Evolutionary conservation across 2,797 vertebrate genomes (phyloP), one percentile per base, ranked within the genome.

Genomic region (Coilia nasus): DNA sequence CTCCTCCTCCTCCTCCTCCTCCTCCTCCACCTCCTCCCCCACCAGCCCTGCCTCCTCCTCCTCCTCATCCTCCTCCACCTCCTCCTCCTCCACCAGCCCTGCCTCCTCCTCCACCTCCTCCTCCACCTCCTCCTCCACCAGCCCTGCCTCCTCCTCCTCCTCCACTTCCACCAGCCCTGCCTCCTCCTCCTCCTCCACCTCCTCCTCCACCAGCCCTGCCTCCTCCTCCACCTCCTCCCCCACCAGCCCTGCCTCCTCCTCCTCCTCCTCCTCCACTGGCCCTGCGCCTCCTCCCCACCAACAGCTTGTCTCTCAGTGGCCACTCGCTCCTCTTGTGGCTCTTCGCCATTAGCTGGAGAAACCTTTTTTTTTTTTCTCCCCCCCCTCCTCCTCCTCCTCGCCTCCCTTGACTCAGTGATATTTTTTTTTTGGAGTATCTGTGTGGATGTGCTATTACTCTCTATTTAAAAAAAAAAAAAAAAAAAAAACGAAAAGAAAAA

Each of bases 401-500:
- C 89, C 71, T 78, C 89, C 92, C 92, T 93, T 91, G 94, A 96
- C 96, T 96, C 95, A 94, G 92, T 95, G 95, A 96, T 94, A n/a
- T n/a, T n/a, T 95, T 94, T 54, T 78, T 78, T 94, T 93, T 93
- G 92, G 92, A 95, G 94, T 95, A 95, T 95, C 93, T 90, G 90
- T 95, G 94, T 96, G 95, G 96, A 96, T 96, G 94, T 96, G 95
- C 94, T 94, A 94, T 94, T 92, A 92, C 89, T 95, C 94, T 95
- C 95, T 95, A 92, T 93, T 93, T 90, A 94, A 94, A 67, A 85
- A 85, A 90, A 82, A 86, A 86, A 87, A 71, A 88, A 87, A 85
- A 88, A 83, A 87, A n/a, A n/a, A n/a, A n/a, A n/a, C n/a, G n/a
- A n/a, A n/a, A 85, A 85, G 31, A 82, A 54, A 85, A 87, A 88